phyloP scores from a whole-genome alignment of 2,888 invertebrate species.

The Herminia tarsipennalis region DNA sequence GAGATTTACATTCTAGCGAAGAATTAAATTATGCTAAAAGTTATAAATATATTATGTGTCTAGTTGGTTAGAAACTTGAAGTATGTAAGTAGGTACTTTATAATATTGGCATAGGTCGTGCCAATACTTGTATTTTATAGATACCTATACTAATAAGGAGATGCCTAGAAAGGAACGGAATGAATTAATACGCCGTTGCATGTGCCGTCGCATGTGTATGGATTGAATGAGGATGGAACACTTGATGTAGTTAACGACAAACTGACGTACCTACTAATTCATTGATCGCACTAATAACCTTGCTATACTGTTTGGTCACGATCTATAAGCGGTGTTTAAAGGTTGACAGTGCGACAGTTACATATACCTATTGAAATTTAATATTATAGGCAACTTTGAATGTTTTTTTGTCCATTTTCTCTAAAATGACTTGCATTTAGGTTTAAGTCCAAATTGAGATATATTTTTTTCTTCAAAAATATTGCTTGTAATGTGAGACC shows the following conservation, averaged over 20 bases:
- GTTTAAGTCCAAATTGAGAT: too few species aligned
- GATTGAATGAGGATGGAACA: conserved; percentile 19
- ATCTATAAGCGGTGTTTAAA: too few species aligned
- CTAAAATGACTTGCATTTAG: too few species aligned
- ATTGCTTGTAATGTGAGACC: too few species aligned
- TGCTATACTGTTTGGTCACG: neutral
- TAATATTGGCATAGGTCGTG: neutral
- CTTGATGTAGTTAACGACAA: conserved; percentile 25
- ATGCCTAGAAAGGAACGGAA: conserved; percentile 34
- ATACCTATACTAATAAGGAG: conserved; percentile 6
- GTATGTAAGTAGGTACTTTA: neutral
- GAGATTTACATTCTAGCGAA: conserved; percentile 15
- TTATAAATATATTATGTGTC: conserved; percentile 11
- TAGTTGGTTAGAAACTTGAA: conserved; percentile 12
- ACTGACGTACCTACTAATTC: conserved; percentile 17
- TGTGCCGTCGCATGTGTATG: conserved; percentile 27
- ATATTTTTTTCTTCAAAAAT: too few species aligned
- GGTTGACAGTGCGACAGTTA: too few species aligned
- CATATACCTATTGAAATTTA: too few species aligned
- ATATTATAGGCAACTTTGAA: too few species aligned
- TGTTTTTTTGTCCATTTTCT: too few species aligned
- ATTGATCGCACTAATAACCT: conserved; percentile 9
- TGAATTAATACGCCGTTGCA: conserved; percentile 36
- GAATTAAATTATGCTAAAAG: conserved; percentile 11
- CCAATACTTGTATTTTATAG: neutral